These are phyloP conservation scores for Slavum lentiscoides DNA, from an alignment of 2,888 invertebrate species.

Conservation along the genomic window DNA sequence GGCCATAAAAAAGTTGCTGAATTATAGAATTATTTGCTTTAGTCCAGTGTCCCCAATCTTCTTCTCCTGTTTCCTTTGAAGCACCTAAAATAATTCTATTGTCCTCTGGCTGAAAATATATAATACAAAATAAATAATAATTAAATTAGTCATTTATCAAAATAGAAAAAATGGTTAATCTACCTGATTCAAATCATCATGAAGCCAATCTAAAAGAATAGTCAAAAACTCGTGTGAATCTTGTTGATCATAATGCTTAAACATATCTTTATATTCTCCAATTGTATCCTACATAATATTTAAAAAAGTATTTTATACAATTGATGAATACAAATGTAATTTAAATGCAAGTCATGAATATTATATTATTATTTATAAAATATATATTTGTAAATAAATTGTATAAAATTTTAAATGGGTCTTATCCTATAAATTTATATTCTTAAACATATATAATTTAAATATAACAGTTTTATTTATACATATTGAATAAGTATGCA, in stretches of 20 bases:
- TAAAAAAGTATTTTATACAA: not conserved
- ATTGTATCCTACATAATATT: slow-evolving; percentile 49
- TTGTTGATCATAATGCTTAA: slow-evolving; percentile 79
- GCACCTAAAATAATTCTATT: slow-evolving; percentile 58
- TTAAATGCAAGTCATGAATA: not conserved
- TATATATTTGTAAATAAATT: no score
- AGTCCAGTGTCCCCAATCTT: slow-evolving; percentile 75
- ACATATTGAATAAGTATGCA: no score
- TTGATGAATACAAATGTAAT: not conserved
- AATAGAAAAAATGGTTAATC: slow-evolving; percentile 14
- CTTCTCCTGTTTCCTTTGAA: slow-evolving; percentile 61
- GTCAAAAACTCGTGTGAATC: slow-evolving; percentile 91
- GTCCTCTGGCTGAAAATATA: slow-evolving; percentile 56
- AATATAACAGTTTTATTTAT: no score
- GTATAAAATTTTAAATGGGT: no score
- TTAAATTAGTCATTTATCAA: not conserved
- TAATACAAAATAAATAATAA: not conserved
- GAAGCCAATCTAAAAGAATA: slow-evolving; percentile 85
- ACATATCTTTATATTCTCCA: slow-evolving; percentile 61
- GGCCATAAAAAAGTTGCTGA: slow-evolving; percentile 81
- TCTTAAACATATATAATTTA: no score
- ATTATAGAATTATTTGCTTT: slow-evolving; percentile 73
- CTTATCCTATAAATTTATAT: no score
- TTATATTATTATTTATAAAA: no score
- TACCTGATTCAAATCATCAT: slow-evolving; percentile 78